These are phyloP conservation scores for Channallabes apus DNA, from an alignment of 2,797 vertebrate species.

Conservation along the genomic window DNA sequence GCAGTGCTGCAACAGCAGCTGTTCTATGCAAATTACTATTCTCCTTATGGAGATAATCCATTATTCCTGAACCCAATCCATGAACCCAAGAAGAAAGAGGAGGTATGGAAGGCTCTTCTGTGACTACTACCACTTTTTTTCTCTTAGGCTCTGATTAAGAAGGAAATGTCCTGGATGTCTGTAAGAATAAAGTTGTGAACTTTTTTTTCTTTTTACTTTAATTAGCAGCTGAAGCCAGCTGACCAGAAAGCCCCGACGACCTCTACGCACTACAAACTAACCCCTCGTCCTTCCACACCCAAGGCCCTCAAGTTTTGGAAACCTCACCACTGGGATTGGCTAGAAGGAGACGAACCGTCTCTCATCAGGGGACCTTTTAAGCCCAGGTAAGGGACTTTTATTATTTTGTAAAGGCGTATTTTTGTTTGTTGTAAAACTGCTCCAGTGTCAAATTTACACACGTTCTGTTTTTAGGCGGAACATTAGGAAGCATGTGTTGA, in stretches of 20 bases:
- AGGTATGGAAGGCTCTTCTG: slow-evolving; percentile 70
- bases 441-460: neutral
- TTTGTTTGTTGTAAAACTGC: neutral
- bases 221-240: slow-evolving; percentile 89
- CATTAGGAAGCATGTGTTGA: slow-evolving; percentile 94
- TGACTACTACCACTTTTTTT: neutral
- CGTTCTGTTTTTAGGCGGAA: slow-evolving; percentile 79
- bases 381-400: slow-evolving; percentile 79
- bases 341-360: slow-evolving; percentile 91
- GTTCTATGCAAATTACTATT: slow-evolving; percentile 85
- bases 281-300: slow-evolving; percentile 88
- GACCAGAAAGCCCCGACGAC: slow-evolving; percentile 94
- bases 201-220: neutral
- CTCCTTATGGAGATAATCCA: slow-evolving; percentile 91
- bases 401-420: too few species aligned
- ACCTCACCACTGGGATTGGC: slow-evolving; percentile 90
- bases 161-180: neutral
- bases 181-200: too few species aligned
- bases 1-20: slow-evolving; percentile 88
- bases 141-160: neutral
- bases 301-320: slow-evolving; percentile 89
- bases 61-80: slow-evolving; percentile 94
- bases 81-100: slow-evolving; percentile 97
- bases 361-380: slow-evolving; percentile 88
- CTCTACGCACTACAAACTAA: slow-evolving; percentile 93